Conservation (phyloP, 1,140 invertebrate species). For the Drosophila parvula region DNA sequence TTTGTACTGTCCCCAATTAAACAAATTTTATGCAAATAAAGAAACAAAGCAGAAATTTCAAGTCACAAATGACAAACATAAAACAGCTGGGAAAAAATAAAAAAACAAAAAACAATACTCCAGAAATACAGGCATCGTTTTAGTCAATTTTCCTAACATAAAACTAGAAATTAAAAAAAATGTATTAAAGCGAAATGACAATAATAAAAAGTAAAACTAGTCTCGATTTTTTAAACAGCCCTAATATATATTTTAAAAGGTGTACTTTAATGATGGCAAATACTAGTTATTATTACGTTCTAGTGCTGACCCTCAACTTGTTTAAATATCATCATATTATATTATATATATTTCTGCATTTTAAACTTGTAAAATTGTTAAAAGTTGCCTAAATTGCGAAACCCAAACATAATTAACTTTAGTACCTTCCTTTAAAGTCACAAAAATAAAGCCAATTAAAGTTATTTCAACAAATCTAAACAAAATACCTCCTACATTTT, state of each 20-base stretch:
- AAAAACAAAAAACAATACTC: slow-evolving; percentile 1
- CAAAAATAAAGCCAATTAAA: background rate
- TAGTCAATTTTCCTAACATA: background rate
- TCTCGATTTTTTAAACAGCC: too few species aligned
- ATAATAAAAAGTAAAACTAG: background rate
- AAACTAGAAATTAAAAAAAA: background rate
- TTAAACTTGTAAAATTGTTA: background rate
- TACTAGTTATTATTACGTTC: too few species aligned
- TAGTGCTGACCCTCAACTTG: too few species aligned
- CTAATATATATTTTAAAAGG: too few species aligned
- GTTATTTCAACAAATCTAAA: background rate
- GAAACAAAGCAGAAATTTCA: slow-evolving; percentile 24
- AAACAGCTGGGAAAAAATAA: slow-evolving; percentile 29
- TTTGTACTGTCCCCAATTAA: slow-evolving; percentile 25
- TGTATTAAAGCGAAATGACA: background rate
- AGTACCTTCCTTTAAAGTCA: background rate
- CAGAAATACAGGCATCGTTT: background rate
- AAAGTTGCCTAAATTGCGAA: background rate
- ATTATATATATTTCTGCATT: background rate
- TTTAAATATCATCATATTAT: too few species aligned
- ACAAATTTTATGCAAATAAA: slow-evolving; percentile 9
- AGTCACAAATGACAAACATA: slow-evolving; percentile 40
- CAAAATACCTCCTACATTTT: background rate
- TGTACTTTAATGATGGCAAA: too few species aligned
- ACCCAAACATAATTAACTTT: background rate